Evolutionary conservation across 2,113 vertebrate genomes (phyloP).

Genomic region (Condylura cristata): DNA sequence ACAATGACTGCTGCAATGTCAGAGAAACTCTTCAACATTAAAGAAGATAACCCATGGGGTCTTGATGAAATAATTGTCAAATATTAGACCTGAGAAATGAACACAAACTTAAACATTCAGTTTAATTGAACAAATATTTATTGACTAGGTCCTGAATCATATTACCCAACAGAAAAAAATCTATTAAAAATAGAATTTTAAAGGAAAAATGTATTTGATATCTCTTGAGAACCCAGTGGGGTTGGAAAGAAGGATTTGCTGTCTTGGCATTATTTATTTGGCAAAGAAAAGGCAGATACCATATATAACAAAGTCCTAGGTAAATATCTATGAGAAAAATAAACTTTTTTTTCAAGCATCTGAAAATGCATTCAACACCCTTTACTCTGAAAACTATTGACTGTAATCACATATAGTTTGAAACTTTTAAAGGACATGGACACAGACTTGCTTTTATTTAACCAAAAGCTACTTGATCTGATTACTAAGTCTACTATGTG

Average conservation of each 20-base stretch:
- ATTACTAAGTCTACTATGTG: background rate
- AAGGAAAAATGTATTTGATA: slow-evolving; percentile 20
- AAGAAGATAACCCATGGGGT: slow-evolving; percentile 21
- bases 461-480: background rate
- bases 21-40: background rate
- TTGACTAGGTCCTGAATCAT: slow-evolving; percentile 51
- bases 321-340: slow-evolving; percentile 33
- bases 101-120: slow-evolving; percentile 58
- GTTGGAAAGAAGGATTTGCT: slow-evolving; percentile 22
- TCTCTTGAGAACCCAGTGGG: background rate
- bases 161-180: slow-evolving; percentile 53
- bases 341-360: background rate
- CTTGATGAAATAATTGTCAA: slow-evolving; percentile 53
- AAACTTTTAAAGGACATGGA: slow-evolving; percentile 43
- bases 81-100: slow-evolving; percentile 66
- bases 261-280: slow-evolving; percentile 57
- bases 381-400: slow-evolving; percentile 54
- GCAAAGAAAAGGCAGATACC: background rate
- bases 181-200: slow-evolving; percentile 63
- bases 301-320: slow-evolving; percentile 17
- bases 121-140: slow-evolving; percentile 74
- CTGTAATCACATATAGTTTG: slow-evolving; percentile 14
- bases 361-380: background rate
- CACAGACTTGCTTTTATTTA: background rate
- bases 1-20: background rate